Base-by-base conservation (phyloP, 2,113 vertebrate genomes). In the Periophthalmodon schlosseri region DNA sequence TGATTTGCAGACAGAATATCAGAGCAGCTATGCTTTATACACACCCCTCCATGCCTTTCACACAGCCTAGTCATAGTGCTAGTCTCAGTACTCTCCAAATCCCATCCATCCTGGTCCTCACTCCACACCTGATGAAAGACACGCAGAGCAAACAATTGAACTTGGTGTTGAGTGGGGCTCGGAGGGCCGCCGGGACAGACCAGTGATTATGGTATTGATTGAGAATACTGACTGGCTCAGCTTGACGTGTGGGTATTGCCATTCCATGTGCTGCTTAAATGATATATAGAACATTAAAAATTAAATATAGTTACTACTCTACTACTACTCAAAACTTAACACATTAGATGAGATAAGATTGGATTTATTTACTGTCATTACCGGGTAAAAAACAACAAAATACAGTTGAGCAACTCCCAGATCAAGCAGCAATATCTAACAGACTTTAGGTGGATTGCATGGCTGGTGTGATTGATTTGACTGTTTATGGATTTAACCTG, bases 171-270 rank as follows among this genome's bases (percentile, higher is more conserved):
- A 80, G 70, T 7, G 64, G 71, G 39, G 71, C 75, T 69, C 60
- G 57, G 36, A 77, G 52, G 5, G 65, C 83, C 12, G 56, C 70
- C 7, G 73, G 79, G 87, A 70, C 70, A 75, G 12, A 66, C 75
- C 71, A 83, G 80, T 85, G 78, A 91, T 91, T 86, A 78, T 49
- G 70, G 78, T 70, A 90, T 86, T 70, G 89, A 92, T 87, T 75
- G 49, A 73, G 68, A 75, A 54, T 72, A 76, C 65, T 75, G 75
- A 86, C 76, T 74, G 69, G 18, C 34, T 72, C 24, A 33, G 14
- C 34, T 49, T 20, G 1, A 14, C 68, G 9, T 20, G 39, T 3
- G 14, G 33, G 63, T 20, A 16, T 47, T 6, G 66, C 39, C 39
- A 46, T 68, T 47, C 13, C 46, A 24, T 67, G 20, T 52, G 50